Evolutionary conservation across 2,113 vertebrate genomes (phyloP), one percentile per base, ranked within the genome.

Genomic region (Gobius niger): DNA sequence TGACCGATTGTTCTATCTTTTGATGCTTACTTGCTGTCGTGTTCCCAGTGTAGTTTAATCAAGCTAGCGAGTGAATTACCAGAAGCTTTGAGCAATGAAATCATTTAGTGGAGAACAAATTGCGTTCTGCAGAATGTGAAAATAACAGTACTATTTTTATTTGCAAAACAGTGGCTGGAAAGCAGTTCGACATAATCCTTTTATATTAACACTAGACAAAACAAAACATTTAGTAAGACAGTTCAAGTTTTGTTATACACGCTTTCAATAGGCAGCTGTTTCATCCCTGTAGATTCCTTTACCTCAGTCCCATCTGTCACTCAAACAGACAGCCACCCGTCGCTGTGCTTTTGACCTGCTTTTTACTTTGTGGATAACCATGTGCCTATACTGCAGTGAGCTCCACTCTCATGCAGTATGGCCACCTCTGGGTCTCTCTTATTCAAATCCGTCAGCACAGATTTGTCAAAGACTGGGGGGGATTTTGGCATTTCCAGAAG

Each of bases 291-390:
- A 77, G 57, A 13, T 76, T 66, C 0, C 8, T 14, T 66, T 63
- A 51, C 24, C 71, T 60, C 61, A 63, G 71, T 66, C 63, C 50
- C 72, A 67, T 62, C 63, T 65, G 82, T 81, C 87, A 84, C 47
- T 86, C 82, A 82, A 61, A 47, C 64, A 18, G 60, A 83, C 61
- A 77, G 15, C 70, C 72, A 59, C 56, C 66, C 75, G 72, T 73
- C 77, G 47, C 44, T 14, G 14, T 6, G 13, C 78, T 67, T 64
- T 19, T 57, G 16, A 60, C 70, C 80, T 54, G 72, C 62, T 64
- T 73, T 70, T 62, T 79, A 77, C 70, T 74, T 62, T 63, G 47
- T 15, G 59, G 67, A 61, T 80, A 82, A 83, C 78, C 72, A 65
- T 57, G 54, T 24, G 19, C 60, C 61, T 72, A 63, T 63, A 75